A percentile compares a stretch with the other conserved stretches of the same genome.
Evolutionary conservation across 2,797 vertebrate genomes (phyloP).

Genomic region (Lithobates sylvaticus): DNA sequence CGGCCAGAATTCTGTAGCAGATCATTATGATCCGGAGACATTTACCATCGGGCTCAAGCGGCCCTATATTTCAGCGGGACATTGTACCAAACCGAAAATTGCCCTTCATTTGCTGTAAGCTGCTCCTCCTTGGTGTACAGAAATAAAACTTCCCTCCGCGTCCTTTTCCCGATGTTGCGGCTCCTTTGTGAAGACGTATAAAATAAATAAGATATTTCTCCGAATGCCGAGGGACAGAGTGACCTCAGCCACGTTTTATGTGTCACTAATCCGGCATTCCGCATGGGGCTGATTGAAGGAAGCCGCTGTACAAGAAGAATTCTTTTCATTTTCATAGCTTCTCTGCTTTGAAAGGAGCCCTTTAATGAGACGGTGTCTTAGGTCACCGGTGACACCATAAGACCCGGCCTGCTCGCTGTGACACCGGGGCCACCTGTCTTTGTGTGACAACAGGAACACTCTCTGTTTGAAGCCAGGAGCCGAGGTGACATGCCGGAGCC

Average conservation of each 20-base stretch:
- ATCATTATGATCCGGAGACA: too few species aligned
- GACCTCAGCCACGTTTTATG: constrained; percentile 10
- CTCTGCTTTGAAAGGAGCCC: background rate
- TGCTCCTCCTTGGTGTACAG: too few species aligned
- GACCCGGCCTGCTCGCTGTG: background rate
- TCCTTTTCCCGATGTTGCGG: too few species aligned
- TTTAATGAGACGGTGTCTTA: constrained; percentile 24
- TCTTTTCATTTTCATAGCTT: background rate
- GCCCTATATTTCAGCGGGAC: background rate
- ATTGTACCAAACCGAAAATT: background rate
- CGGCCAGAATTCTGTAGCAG: too few species aligned
- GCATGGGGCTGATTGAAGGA: background rate
- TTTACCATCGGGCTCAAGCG: too few species aligned
- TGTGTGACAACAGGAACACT: constrained; percentile 6
- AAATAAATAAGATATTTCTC: background rate
- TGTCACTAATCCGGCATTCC: constrained; percentile 2
- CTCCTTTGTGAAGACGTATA: background rate
- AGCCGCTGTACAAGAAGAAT: constrained; percentile 10
- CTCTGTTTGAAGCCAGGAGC: background rate
- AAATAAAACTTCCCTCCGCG: too few species aligned
- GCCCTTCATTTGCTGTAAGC: too few species aligned
- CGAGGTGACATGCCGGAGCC: too few species aligned
- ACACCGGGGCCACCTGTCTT: constrained; percentile 11
- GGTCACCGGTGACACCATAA: background rate
- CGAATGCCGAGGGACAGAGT: background rate